Conservation (phyloP, 2,797 vertebrate genomes). For the Dendrocincla tyrannina region DNA sequence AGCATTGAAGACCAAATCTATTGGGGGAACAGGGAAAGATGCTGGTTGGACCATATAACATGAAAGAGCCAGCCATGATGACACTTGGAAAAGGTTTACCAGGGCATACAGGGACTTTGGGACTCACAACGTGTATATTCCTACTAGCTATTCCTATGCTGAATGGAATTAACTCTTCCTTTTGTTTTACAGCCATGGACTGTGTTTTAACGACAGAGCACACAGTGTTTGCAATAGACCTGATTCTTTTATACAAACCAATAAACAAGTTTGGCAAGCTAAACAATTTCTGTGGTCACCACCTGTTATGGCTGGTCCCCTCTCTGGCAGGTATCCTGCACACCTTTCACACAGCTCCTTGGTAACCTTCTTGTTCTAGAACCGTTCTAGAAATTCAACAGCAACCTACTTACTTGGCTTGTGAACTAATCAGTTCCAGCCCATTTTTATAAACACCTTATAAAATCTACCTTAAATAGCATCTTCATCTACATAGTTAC, state of each 20-base stretch:
- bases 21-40: fast-evolving
- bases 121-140: fast-evolving
- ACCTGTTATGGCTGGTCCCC: not conserved
- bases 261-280: not conserved
- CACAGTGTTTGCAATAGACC: not conserved
- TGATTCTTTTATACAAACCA: not conserved
- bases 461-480: not conserved
- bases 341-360: not conserved
- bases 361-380: not conserved
- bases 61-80: fast-evolving
- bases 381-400: not conserved
- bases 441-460: not conserved
- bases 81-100: not conserved
- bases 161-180: not conserved
- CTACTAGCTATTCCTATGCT: not conserved
- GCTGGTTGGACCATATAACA: fast-evolving
- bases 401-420: not conserved
- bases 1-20: not conserved
- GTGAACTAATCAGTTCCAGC: not conserved
- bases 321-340: not conserved
- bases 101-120: not conserved
- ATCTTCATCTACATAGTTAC: not conserved
- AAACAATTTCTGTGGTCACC: not conserved
- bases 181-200: not conserved
- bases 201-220: not conserved